Percentiles rank a stretch among this genome's conserved stretches.
Evolutionary conservation across 2,113 vertebrate species (phyloP).

Genomic region (Sinocyclocheilus anshuiensis): DNA sequence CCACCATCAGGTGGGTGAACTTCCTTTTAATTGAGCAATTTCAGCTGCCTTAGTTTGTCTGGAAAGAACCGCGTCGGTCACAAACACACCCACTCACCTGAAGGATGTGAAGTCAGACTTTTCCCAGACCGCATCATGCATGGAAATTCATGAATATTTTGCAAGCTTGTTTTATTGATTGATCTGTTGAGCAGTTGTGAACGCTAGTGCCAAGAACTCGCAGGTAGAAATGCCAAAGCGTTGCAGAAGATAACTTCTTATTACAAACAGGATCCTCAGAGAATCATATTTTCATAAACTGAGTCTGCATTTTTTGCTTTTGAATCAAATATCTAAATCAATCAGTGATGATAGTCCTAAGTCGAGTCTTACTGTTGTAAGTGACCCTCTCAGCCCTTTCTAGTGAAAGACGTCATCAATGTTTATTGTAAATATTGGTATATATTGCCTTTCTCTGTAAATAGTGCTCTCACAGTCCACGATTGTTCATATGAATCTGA

Average conservation of each 20-base stretch:
- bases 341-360: not conserved
- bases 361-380: constrained; percentile 47
- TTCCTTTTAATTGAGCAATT: not conserved
- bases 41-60: constrained; percentile 4
- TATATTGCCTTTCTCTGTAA: constrained; percentile 81
- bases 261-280: constrained; percentile 9
- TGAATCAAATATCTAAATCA: not conserved
- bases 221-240: not conserved
- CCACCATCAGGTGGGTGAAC: not conserved
- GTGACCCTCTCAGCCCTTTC: constrained; percentile 62
- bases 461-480: constrained; percentile 76
- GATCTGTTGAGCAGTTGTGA: not conserved
- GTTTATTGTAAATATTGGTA: constrained; percentile 79
- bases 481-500: constrained; percentile 83
- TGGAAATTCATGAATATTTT: not conserved
- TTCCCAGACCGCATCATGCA: not conserved
- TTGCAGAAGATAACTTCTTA: not conserved
- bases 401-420: constrained; percentile 70
- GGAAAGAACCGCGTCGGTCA: not conserved
- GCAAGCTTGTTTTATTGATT: not conserved
- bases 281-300: constrained; percentile 41
- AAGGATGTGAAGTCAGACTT: not conserved
- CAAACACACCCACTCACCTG: not conserved
- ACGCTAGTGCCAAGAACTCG: not conserved
- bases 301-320: not conserved